These are phyloP conservation scores for Iguana delicatissima DNA, from an alignment of 2,797 vertebrate genomes.

Conservation along the genomic window DNA sequence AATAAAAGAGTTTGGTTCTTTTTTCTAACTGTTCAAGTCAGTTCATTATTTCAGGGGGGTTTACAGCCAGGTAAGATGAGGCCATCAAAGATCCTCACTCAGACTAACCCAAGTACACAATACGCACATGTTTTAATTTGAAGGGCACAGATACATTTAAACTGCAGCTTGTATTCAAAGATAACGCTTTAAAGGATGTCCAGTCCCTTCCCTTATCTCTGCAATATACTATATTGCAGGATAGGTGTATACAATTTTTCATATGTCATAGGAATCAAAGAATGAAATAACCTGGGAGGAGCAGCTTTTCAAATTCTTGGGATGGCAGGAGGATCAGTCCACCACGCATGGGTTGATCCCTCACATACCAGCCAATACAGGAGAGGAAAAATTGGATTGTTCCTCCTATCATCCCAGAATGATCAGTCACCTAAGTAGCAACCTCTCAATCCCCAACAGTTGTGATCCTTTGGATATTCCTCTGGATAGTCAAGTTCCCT, in stretches of 20 bases:
- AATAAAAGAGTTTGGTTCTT: constrained; percentile 78
- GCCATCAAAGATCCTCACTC: not conserved
- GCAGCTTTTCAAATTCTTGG: not conserved
- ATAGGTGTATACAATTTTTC: not conserved
- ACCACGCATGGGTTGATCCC: too few species aligned
- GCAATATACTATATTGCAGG: too few species aligned
- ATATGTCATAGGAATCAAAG: not conserved
- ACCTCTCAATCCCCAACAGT: not conserved
- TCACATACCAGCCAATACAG: too few species aligned
- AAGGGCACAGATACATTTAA: not conserved
- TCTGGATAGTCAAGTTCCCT: not conserved
- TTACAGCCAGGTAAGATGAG: not conserved
- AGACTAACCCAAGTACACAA: not conserved
- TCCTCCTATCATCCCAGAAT: too few species aligned
- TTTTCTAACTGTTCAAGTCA: constrained; percentile 61
- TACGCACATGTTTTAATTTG: too few species aligned
- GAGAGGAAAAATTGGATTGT: too few species aligned
- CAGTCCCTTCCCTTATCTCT: not conserved
- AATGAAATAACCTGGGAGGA: not conserved
- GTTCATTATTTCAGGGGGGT: not conserved
- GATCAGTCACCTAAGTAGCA: too few species aligned
- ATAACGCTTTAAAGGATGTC: not conserved
- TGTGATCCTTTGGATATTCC: not conserved
- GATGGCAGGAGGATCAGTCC: too few species aligned
- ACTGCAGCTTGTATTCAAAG: not conserved